Evolutionary conservation across 2,113 vertebrate genomes (phyloP).

Genomic region (Mormyrus iriodes): DNA sequence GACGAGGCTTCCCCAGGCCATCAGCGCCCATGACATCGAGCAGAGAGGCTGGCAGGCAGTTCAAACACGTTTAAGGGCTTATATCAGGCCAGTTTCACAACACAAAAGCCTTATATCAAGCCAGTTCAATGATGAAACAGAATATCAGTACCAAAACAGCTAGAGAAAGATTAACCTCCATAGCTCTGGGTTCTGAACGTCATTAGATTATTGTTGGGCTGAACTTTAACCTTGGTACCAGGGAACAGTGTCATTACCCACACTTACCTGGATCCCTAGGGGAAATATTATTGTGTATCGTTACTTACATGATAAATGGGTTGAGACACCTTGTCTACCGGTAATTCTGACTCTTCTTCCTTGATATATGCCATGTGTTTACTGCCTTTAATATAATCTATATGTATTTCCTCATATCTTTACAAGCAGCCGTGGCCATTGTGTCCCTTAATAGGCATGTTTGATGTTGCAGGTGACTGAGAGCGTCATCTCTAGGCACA

Average conservation of each 20-base stretch:
- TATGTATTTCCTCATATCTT: neutral
- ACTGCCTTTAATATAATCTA: neutral
- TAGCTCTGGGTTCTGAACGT: neutral
- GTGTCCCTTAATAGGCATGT: neutral
- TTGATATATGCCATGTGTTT: neutral
- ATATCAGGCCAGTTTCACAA: neutral
- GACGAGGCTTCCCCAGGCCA: neutral
- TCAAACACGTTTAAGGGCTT: neutral
- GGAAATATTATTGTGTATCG: neutral
- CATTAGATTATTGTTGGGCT: neutral
- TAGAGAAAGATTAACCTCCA: neutral
- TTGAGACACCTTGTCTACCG: neutral
- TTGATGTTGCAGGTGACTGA: constrained; percentile 64
- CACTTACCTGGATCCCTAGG: neutral
- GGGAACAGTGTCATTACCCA: neutral
- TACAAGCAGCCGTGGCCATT: neutral
- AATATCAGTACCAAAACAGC: neutral
- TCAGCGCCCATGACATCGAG: neutral
- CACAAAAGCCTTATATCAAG: neutral
- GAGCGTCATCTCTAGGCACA: constrained; percentile 61
- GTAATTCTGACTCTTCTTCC: neutral
- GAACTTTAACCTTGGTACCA: neutral
- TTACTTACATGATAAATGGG: neutral
- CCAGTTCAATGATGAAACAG: constrained; percentile 4
- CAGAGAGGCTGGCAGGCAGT: neutral